Base-by-base conservation (phyloP, 2,797 vertebrate species). In the Eutrigla gurnardus region DNA sequence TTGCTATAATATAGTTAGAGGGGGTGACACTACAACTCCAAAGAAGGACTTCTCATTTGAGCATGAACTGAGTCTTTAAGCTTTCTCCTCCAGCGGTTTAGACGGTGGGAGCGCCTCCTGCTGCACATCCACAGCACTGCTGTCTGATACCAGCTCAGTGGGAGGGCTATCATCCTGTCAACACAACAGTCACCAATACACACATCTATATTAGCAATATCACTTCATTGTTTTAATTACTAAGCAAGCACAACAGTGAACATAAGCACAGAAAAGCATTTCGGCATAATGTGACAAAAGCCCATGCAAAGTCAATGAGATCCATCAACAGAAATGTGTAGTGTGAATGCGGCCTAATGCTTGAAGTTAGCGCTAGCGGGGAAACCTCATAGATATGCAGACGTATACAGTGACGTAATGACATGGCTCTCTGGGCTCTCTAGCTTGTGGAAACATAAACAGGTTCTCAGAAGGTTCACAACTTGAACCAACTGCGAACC, bases 81-180 rank as follows among this genome's bases (percentile, higher is more conserved):
- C 6, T 59, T 90, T 78, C 36, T 89, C 74, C 72, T 87, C 65
- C 76, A 81, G 70, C 43, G 78, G 66, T 73, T 87, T 57, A 62
- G 84, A 42, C 0, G 70, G 7, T 17, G 75, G 71, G 3, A 59
- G 53, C 0, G 33, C 55, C 60, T 77, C 63, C 59, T 89, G 74
- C 62, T 79, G 77, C 6, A 49, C 33, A 6, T 92, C 84, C 0
- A 37, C 55, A 43, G 54, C 7, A 6, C 45, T 73, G 76, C 59
- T 32, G 43, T 86, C 87, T 45, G 75, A 73, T 0, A n/a, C 15
- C 45, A 9, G 49, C 9, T 72, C 81, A 46, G 75, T 2, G 5
- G 71, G 66, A 5, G 40, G 69, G 4, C 6, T 40, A 4, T 86
- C 73, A 39, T 83, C 81, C 92, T 93, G 84, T 69, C 46, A 70